Evolutionary conservation across 2,797 vertebrate genomes (phyloP), one percentile per base, ranked within the genome.

Genomic region (Myiothlypis coronata): DNA sequence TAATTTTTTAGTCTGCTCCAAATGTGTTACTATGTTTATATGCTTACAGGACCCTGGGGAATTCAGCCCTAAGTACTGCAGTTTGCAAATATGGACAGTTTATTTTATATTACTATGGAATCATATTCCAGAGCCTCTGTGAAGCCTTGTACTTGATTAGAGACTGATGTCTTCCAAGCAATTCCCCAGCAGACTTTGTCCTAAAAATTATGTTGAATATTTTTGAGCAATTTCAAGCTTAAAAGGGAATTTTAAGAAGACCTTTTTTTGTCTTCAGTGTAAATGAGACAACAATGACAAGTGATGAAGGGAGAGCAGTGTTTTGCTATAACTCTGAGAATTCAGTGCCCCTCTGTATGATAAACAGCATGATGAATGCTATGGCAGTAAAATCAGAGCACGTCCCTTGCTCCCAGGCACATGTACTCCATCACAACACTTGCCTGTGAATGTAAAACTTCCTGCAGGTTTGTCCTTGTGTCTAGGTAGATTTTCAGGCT

Each of bases 111-210:
- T 75, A 23, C 19, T 28, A 1, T 39, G 30, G 30, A 76, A 41
- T 43, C 22, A 23, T 43, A 53, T 43, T 76, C 59, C 59, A 89
- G 59, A 89, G 46, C 21, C 24, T 87, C 63, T 61, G 22, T 16
- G 43, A 76, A 70, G 24, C 18, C 30, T 83, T 39, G 24, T 28
- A 39, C 20, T 69, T 65, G 27, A 50, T 50, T 52, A 75, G 30
- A 50, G 49, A 60, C 28, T 57, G 30, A 19, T 46, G 16, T 43
- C 6, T 76, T 59, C 46, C 20, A 72, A 35, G 15, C 12, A 57
- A 16, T 30, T 89, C 22, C 43, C 47, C 15, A 65, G 13, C 0
- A 0, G 15, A 12, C 13, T 83, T 35, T 69, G 30, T 47, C 35
- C 49, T 46, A 34, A 61, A 57, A 57, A 39, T 21, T 26, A 22